Base-by-base conservation (phyloP, 2,888 invertebrate species). In the Caenorhabditis doughertyi region DNA sequence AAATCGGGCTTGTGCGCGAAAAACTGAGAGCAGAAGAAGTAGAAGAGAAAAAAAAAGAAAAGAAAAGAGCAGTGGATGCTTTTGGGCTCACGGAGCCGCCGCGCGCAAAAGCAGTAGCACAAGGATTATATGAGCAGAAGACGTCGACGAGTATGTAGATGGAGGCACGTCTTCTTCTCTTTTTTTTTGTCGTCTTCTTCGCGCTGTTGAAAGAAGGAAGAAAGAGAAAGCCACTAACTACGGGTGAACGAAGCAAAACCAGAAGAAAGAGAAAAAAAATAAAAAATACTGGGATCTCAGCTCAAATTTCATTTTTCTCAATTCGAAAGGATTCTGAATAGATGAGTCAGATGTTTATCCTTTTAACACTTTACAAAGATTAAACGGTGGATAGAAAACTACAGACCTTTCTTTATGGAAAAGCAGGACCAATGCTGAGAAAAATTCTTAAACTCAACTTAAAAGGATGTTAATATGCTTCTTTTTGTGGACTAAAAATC, bases 111-210 rank as follows among this genome's bases (percentile, higher is more conserved):
- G 81, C 70, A 72, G 81, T 35, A 76, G 72, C 70, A 74, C 64
- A 72, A 79, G 73, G 77, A 77, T 77, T 77, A 77, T 77, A 77
- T 77, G 77, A 60, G 77, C 77, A 77, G 68, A 65, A 65, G 51
- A 65, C 49, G 65, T 49, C 65, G 65, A 60, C 67, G 60, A 70
- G 35, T 64, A 64, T 64, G 64, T 49, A 64, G 65, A 65, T 49
- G 65, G 65, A 65, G 56, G 67, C 58, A 68, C 68, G 77, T 53
- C 76, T 68, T 58, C 76, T 51, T 74, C 65, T 65, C 56, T 47
- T 72, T 42, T 76, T 76, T 58, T 44, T 76, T 58, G 64, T 67
- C 67, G 39, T 58, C 67, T 67, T 76, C 67, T 76, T 76, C 74
- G 56, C 44, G 74, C 44, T 49, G 55, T 27, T 64, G 71, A 74